A percentile compares a stretch with the other conserved stretches of the same genome.
These are phyloP conservation scores for Piaya cayana DNA, from an alignment of 2,113 vertebrate species.

Conservation along the genomic window DNA sequence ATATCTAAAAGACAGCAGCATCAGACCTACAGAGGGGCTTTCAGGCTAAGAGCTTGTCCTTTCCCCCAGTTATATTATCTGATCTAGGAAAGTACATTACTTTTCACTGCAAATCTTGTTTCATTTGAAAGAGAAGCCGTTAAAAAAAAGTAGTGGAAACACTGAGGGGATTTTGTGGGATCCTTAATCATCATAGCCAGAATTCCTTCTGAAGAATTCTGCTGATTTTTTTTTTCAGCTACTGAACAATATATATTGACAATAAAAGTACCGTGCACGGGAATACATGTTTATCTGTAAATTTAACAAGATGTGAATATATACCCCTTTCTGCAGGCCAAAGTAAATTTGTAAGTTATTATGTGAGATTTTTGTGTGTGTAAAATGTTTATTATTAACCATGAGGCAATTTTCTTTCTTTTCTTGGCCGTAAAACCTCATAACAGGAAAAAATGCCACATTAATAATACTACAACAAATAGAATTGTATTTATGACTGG, in stretches of 20 bases:
- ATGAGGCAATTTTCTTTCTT: slow-evolving; percentile 2
- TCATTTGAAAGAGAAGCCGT: background rate
- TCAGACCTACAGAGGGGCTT: background rate
- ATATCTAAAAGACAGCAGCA: background rate
- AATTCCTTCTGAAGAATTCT: background rate
- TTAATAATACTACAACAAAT: slow-evolving; percentile 19
- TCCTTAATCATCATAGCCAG: background rate
- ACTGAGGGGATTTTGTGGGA: background rate
- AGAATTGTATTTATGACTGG: slow-evolving; percentile 14
- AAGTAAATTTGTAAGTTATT: background rate
- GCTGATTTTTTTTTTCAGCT: background rate
- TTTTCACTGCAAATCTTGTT: background rate
- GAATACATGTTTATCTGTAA: background rate
- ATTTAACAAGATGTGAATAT: background rate
- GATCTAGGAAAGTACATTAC: background rate
- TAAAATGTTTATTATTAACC: background rate
- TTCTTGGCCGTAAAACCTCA: background rate
- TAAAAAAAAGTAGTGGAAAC: background rate
- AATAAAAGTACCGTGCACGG: background rate
- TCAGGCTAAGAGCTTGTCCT: background rate
- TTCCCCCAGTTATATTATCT: background rate
- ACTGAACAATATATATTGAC: background rate
- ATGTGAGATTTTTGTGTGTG: background rate
- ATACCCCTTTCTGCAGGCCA: background rate
- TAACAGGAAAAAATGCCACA: background rate